Evolutionary conservation across 2,797 vertebrate species (phyloP), one percentile per base, ranked within the genome.

Genomic region (Eleutherodactylus coqui): DNA sequence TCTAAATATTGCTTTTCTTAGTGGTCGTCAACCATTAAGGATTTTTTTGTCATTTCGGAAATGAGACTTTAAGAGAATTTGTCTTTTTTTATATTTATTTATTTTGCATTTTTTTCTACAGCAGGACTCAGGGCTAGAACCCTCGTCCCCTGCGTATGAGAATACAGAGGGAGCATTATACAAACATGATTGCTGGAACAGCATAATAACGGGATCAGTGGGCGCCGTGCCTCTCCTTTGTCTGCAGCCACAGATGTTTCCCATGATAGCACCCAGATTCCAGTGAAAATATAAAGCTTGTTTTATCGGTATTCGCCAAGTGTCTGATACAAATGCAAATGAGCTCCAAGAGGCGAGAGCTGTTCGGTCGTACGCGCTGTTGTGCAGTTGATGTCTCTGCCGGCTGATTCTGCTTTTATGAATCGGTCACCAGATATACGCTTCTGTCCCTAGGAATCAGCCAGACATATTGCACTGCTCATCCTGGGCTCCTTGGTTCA

Each of bases 251-350:
- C 0, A 86, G 91, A 91, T 93, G 91, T 90, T 92, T 86, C 72
- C 75, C 84, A 78, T 87, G 90, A 93, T 93, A 91, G 87, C 89
- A 84, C 84, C 84, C 51, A 84, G 88, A 91, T 88, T 91, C 85
- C 82, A 70, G 32, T 24, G 62, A 73, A 89, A 90, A 91, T 89
- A 87, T 91, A 90, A 89, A 89, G 76, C 45, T 19, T 67, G 86
- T 92, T 91, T 90, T 88, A 93, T 92, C 89, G 45, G 4, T 79
- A 86, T 91, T 91, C 88, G 86, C 88, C 85, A 89, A 92, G 88
- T 70, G 62, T 83, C 67, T 47, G 87, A 91, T 90, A 92, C 87
- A 92, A 89, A 91, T 92, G 90, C 87, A 92, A 93, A 92, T 93
- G 53, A 88, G 83, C 83, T 84, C 83, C 9, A 5, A 49, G 84